These are phyloP conservation scores for Eonycteris spelaea DNA, from an alignment of 2,113 vertebrate genomes.

Conservation along the genomic window DNA sequence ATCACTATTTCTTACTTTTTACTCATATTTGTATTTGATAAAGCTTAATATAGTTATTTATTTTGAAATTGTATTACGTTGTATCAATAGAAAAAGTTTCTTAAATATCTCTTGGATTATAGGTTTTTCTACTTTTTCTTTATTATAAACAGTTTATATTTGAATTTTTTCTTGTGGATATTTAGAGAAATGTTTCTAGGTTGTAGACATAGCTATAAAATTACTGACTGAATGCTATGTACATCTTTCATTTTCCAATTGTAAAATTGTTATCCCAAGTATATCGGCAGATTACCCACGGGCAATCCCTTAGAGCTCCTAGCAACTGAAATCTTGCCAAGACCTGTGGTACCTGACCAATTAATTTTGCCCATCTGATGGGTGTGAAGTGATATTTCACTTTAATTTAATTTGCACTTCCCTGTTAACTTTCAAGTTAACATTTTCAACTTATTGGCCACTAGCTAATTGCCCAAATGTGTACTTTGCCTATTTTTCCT, in stretches of 20 bases:
- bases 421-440: background rate
- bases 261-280: background rate
- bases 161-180: background rate
- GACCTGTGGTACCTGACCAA: background rate
- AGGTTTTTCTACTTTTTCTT: background rate
- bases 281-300: background rate
- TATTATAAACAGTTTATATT: background rate
- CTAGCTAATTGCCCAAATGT: background rate
- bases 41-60: background rate
- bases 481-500: background rate
- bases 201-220: background rate
- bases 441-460: background rate
- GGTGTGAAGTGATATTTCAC: background rate
- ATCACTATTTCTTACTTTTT: background rate
- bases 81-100: background rate
- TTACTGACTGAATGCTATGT: background rate
- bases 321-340: background rate
- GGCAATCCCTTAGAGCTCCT: background rate
- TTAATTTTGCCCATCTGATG: background rate
- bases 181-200: background rate
- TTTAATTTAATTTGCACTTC: slow-evolving; percentile 32
- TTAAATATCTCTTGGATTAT: background rate
- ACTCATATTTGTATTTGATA: background rate
- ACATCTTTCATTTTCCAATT: background rate
- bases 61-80: background rate